phyloP scores from a whole-genome alignment of 64 coral and sea anemone genomes.

The Catalaphyllia jardinei region DNA sequence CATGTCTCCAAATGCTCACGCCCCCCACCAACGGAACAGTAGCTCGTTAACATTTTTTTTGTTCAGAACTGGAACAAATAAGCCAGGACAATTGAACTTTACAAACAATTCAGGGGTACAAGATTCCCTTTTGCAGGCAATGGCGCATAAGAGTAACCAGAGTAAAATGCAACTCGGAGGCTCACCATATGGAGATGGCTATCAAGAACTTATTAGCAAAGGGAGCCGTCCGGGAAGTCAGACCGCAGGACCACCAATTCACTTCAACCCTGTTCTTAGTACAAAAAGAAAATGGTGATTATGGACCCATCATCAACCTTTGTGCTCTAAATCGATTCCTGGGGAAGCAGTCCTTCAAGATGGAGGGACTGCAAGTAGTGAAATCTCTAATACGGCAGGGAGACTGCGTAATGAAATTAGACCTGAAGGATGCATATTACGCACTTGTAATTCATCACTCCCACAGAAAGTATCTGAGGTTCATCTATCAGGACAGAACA shows the following conservation, averaged over 20 bases:
- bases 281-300: not conserved
- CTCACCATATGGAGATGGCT: not conserved
- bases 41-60: not conserved
- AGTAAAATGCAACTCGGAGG: not conserved
- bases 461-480: slow-evolving; percentile 10
- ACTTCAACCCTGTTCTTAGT: not conserved
- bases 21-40: not conserved
- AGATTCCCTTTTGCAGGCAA: slow-evolving; percentile 52
- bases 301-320: not conserved
- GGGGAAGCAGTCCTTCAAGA: not conserved
- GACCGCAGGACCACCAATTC: not conserved
- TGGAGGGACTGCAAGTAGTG: slow-evolving; percentile 8
- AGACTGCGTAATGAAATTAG: slow-evolving; percentile 36
- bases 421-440: slow-evolving; percentile 48
- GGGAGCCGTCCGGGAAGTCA: not conserved
- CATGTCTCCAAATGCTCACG: not conserved
- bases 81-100: slow-evolving; percentile 41
- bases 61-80: slow-evolving; percentile 44
- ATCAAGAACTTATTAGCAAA: not conserved
- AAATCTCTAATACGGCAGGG: slow-evolving; percentile 3
- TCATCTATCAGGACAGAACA: not conserved
- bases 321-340: not conserved
- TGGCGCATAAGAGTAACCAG: slow-evolving; percentile 23
- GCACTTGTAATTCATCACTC: not conserved
- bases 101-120: slow-evolving; percentile 41